These are phyloP conservation scores for Lepidurus couesii DNA, from an alignment of 1,140 invertebrate species.

Conservation along the genomic window DNA sequence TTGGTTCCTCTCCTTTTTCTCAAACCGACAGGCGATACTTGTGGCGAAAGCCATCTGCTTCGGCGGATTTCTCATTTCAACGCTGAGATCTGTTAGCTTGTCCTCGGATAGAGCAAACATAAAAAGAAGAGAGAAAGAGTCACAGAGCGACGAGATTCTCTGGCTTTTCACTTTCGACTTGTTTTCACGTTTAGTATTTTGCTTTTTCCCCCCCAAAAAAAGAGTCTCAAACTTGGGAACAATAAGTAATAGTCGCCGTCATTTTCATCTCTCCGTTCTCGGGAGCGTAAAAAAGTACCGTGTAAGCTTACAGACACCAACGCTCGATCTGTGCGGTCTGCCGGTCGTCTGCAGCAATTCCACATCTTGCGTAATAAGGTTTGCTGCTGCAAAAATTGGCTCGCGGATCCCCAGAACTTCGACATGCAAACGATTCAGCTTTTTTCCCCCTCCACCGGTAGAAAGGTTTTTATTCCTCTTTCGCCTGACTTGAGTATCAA, in stretches of 20 bases:
- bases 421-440: background rate
- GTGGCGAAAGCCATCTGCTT: conserved; percentile 16
- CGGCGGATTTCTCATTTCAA: background rate
- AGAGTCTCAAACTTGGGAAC: background rate
- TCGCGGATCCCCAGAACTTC: background rate
- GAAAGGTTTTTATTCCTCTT: background rate
- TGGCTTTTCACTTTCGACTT: background rate
- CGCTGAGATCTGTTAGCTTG: background rate
- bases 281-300: background rate
- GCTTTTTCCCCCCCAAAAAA: background rate
- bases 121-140: background rate
- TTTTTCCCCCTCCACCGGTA: background rate
- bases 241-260: background rate
- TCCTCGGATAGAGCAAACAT: background rate
- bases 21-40: conserved; percentile 9
- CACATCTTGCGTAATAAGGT: background rate
- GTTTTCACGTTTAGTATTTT: background rate
- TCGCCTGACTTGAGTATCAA: background rate
- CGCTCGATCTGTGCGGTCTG: background rate
- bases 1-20: background rate
- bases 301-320: background rate
- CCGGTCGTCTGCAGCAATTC: background rate
- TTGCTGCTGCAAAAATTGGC: conserved; percentile 6
- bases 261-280: background rate
- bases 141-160: background rate